Conservation (phyloP, 2,888 invertebrate species). For the Augiades crinisus region DNA sequence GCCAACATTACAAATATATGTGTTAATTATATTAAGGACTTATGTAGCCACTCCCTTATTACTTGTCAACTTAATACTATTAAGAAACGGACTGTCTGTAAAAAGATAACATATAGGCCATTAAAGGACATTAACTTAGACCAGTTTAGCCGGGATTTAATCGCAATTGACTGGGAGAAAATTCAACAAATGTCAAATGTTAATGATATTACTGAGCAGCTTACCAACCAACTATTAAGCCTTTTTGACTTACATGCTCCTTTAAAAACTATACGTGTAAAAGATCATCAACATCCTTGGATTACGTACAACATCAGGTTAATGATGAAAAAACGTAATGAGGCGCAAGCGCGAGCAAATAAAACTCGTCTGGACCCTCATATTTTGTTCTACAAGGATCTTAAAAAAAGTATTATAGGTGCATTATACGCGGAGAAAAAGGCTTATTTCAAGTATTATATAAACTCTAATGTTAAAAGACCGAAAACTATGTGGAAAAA, state of each 20-base stretch:
- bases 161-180: neutral
- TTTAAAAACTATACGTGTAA: neutral
- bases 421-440: neutral
- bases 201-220: neutral
- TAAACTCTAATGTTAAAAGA: slow-evolving; percentile 14
- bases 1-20: neutral
- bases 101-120: neutral
- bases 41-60: neutral
- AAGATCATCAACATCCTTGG: neutral
- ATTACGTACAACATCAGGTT: no score
- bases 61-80: neutral
- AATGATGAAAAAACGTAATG: slow-evolving; percentile 24
- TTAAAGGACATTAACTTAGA: neutral
- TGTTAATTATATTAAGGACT: neutral
- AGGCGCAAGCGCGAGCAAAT: slow-evolving; percentile 1
- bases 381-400: slow-evolving; percentile 19
- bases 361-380: slow-evolving; percentile 10
- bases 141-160: neutral
- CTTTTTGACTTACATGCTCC: neutral
- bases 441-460: slow-evolving; percentile 19
- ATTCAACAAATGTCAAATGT: neutral
- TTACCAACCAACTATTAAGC: neutral
- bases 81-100: neutral
- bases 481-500: slow-evolving; percentile 22
- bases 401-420: neutral